These are phyloP conservation scores for Chromoteleia sp. DNA, from an alignment of 2,888 invertebrate species.

Conservation along the genomic window DNA sequence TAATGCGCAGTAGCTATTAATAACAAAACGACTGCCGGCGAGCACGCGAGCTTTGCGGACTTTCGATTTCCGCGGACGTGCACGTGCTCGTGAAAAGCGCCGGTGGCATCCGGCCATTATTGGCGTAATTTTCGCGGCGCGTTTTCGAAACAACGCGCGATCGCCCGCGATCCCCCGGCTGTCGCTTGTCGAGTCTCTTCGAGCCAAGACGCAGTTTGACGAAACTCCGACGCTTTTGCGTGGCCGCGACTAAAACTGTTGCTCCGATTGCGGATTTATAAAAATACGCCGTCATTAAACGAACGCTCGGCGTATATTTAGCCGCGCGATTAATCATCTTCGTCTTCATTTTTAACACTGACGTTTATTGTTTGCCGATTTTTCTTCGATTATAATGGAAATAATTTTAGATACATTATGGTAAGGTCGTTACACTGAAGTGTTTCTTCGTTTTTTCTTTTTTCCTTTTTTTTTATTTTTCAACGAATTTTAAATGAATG, in stretches of 20 bases:
- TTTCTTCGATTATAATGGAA: constrained; percentile 32
- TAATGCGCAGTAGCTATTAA: constrained; percentile 83
- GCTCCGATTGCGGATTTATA: constrained; percentile 26
- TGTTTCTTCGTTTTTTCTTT: constrained; percentile 8
- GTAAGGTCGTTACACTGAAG: constrained; percentile 38
- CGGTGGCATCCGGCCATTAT: constrained; percentile 64
- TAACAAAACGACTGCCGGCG: constrained; percentile 75
- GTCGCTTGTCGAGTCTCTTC: not conserved
- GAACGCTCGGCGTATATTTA: constrained; percentile 22
- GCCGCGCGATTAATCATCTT: constrained; percentile 45
- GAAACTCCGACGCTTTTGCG: not conserved
- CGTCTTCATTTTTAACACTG: constrained; percentile 22
- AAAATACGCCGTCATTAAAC: constrained; percentile 42
- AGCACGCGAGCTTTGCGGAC: too few relatives aligned
- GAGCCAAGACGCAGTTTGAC: constrained; percentile 22
- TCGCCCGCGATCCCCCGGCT: too few relatives aligned
- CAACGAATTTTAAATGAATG: too few relatives aligned
- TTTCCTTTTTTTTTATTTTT: not conserved
- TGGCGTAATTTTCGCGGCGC: constrained; percentile 41
- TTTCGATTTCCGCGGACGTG: constrained; percentile 63
- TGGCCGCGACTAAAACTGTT: constrained; percentile 7
- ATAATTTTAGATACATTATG: constrained; percentile 42
- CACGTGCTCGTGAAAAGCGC: constrained; percentile 45
- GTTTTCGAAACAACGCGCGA: constrained; percentile 34
- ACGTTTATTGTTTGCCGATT: constrained; percentile 44